Evolutionary conservation across 1,140 invertebrate genomes (phyloP), one percentile per base, ranked within the genome.

Genomic region (Trinorchestia longiramus): DNA sequence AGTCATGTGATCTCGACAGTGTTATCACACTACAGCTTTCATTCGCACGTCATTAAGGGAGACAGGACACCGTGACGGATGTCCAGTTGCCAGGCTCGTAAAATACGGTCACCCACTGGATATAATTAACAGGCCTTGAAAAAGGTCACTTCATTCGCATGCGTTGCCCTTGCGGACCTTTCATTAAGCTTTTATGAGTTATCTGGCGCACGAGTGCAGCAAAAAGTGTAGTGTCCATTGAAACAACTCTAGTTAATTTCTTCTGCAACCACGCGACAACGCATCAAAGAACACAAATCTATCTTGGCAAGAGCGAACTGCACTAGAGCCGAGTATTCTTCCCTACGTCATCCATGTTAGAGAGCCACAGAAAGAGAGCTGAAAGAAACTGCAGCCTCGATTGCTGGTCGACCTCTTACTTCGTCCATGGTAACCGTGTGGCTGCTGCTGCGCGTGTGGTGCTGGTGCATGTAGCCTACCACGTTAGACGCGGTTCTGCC

Each of bases 401-500:
- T 77, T 77, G 62, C 62, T 77, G 62, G 62, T 1, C 88, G 88
- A 42, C 88, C 88, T 91, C 88, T 91, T 19, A 17, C 88, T 91
- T 91, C 43, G 41, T 91, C 88, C 43, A 91, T 91, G 41, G 88
- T 28, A 77, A 77, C 88, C 41, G 88, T 90, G 88, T 90, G 43
- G 88, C 88, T 3, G 88, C 41, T 11, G 92, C 15, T 44, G 88
- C 19, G 88, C 88, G 88, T 41, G 3, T 15, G 19, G 8, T 43
- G 0, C 92, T 47, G 92, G 6, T 94, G 43, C 11, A 40, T 36
- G 8, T 94, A 23, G 44, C 41, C 92, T 45, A 11, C 43, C 43
- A 45, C 92, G 92, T 94, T 94, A 94, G 92, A 94, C 43, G 92
- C 92, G 43, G 44, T 94, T 40, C 44, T 40, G 44, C 92, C 92